Evolutionary conservation across 2,113 vertebrate genomes (phyloP).

Genomic region (Cephalopterus ornatus): DNA sequence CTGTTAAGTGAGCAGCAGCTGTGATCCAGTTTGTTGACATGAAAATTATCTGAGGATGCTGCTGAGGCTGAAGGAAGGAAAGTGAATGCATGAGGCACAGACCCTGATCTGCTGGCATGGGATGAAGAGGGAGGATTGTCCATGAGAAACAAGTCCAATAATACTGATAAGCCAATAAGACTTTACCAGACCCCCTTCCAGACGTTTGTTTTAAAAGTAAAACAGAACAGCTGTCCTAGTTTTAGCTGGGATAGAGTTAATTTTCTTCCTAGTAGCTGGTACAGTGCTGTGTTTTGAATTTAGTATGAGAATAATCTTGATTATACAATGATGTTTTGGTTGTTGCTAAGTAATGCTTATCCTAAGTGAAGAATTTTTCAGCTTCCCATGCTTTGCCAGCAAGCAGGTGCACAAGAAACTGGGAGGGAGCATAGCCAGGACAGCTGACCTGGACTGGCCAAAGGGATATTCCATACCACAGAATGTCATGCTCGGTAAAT

Average conservation of each 20-base stretch:
- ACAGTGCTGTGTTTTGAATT: neutral
- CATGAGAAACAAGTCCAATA: neutral
- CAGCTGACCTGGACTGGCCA: neutral
- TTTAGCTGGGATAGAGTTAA: neutral
- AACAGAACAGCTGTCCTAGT: neutral
- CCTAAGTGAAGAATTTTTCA: neutral
- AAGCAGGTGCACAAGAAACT: neutral
- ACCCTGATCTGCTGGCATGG: neutral
- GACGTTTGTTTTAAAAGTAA: neutral
- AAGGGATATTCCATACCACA: neutral
- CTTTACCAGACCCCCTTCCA: neutral
- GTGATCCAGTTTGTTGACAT: neutral
- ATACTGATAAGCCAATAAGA: neutral
- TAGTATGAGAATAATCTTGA: neutral
- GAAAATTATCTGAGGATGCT: neutral
- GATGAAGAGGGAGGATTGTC: neutral
- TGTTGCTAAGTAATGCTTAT: neutral
- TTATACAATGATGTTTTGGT: neutral
- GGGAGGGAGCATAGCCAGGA: neutral
- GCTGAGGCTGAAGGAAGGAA: neutral
- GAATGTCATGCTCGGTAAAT: neutral
- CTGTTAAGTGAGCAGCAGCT: neutral
- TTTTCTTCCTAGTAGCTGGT: neutral
- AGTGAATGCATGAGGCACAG: neutral
- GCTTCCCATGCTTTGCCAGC: neutral